phyloP scores from a whole-genome alignment of 2,797 vertebrate species.

The Crocodylus rhombifer region DNA sequence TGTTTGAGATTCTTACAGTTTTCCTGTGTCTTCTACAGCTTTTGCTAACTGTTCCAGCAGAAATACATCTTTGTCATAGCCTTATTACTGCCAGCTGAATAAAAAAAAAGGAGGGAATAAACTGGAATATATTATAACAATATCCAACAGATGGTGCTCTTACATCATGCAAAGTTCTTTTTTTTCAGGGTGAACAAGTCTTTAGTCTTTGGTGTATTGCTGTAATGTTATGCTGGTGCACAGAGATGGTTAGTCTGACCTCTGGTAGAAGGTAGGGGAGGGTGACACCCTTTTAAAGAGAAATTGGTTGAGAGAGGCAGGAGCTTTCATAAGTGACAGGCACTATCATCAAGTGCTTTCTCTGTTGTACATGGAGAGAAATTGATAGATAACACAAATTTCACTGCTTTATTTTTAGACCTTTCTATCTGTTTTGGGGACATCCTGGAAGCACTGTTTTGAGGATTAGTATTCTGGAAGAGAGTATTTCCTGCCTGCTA shows the following conservation, averaged over 20 bases:
- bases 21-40: slow-evolving; percentile 6
- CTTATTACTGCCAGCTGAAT: not conserved
- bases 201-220: not conserved
- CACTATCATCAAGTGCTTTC: too few relatives aligned
- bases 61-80: not conserved
- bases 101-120: not conserved
- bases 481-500: not conserved
- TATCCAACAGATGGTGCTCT: not conserved
- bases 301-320: too few relatives aligned
- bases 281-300: too few relatives aligned
- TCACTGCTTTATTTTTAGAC: not conserved
- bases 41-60: not conserved
- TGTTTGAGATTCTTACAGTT: not conserved
- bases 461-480: not conserved
- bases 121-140: not conserved
- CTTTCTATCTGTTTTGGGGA: not conserved
- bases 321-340: too few relatives aligned
- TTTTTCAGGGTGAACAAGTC: not conserved
- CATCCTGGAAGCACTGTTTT: not conserved
- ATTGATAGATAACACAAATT: not conserved
- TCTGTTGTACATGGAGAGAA: not conserved
- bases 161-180: not conserved
- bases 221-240: not conserved
- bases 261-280: too few relatives aligned
- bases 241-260: not conserved